phyloP scores from a whole-genome alignment of 2,113 vertebrate species.

The Python bivittatus region DNA sequence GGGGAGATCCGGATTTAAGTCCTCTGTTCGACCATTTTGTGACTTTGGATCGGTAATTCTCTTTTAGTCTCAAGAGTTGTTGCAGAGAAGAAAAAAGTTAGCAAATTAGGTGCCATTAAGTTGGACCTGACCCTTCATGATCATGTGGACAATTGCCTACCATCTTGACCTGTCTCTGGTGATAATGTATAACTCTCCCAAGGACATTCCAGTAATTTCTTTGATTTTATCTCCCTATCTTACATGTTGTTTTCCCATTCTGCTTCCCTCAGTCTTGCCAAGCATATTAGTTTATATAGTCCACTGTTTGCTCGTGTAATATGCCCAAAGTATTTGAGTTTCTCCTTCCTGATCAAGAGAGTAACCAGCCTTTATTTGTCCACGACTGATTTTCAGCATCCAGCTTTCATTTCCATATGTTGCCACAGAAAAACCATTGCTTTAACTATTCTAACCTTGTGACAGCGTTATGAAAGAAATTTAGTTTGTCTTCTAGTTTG shows the following conservation, averaged over 20 bases:
- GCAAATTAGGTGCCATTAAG: neutral
- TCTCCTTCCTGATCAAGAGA: neutral
- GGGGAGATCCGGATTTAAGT: neutral
- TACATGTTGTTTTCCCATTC: neutral
- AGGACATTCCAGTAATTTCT: neutral
- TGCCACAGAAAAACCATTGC: neutral
- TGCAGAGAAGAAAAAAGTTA: neutral
- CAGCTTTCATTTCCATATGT: neutral
- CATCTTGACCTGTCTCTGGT: neutral
- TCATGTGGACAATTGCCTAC: neutral
- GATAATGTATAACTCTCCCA: neutral
- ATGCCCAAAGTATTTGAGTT: neutral
- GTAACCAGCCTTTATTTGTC: neutral
- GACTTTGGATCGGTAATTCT: neutral
- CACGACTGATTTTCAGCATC: neutral
- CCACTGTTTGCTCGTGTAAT: neutral
- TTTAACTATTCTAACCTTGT: neutral
- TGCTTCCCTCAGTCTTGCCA: neutral
- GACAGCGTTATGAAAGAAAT: neutral
- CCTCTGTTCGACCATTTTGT: neutral
- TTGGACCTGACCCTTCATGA: neutral
- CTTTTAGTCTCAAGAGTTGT: neutral
- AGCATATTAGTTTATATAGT: neutral
- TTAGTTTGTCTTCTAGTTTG: neutral
- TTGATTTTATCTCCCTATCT: neutral